Conservation (phyloP, 2,113 vertebrate species). For the Poeciliopsis retropinna region DNA sequence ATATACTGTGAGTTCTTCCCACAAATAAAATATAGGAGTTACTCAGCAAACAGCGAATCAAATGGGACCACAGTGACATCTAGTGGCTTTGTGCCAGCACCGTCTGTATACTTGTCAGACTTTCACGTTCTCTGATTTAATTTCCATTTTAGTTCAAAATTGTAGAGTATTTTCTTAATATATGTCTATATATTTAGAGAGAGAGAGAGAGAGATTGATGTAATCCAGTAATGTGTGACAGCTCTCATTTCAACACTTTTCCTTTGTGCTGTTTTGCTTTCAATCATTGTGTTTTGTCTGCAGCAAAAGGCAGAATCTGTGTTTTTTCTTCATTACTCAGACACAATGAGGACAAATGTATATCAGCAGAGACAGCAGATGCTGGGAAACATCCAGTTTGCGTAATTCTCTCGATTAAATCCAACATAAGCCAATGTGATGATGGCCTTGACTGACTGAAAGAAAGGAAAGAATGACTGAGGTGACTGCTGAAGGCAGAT, state of each 20-base stretch:
- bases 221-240: slow-evolving; percentile 11
- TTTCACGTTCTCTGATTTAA: not conserved
- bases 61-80: slow-evolving; percentile 79
- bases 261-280: slow-evolving; percentile 1
- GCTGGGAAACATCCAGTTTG: not conserved
- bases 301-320: slow-evolving; percentile 19
- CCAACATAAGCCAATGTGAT: slow-evolving; percentile 4
- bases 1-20: slow-evolving; percentile 7
- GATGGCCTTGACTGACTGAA: slow-evolving; percentile 70
- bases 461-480: slow-evolving; percentile 11
- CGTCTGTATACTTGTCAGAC: not conserved
- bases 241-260: not conserved
- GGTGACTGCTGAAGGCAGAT: slow-evolving; percentile 38
- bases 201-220: not conserved
- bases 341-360: slow-evolving; percentile 22
- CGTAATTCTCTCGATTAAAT: slow-evolving; percentile 18
- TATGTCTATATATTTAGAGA: no score
- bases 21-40: not conserved
- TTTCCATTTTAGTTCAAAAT: not conserved
- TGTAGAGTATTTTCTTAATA: not conserved
- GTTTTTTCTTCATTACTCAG: slow-evolving; percentile 12
- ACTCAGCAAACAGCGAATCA: slow-evolving; percentile 1
- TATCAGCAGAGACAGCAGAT: slow-evolving; percentile 28
- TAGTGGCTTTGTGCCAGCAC: slow-evolving; percentile 62
- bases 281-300: slow-evolving; percentile 21